A percentile compares a stretch with the other conserved stretches of the same genome.
These are phyloP conservation scores for Ctenomys sociabilis DNA, from an alignment of 2,113 vertebrate species.

Conservation along the genomic window DNA sequence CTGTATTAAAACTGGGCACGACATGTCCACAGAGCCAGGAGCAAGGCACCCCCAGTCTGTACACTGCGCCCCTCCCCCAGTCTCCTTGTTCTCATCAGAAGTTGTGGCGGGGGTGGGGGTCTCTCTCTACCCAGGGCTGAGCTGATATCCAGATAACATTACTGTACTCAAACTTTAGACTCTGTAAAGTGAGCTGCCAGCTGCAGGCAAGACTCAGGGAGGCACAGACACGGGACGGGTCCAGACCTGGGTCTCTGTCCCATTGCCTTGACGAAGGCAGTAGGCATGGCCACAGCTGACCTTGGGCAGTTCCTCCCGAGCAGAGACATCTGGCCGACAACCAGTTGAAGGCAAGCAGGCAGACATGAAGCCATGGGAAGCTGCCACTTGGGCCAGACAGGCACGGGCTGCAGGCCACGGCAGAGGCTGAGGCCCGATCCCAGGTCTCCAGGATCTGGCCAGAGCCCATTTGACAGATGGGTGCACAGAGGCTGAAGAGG, in stretches of 20 bases:
- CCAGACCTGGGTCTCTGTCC: not conserved
- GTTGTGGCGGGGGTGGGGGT: fast-evolving
- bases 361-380: fast-evolving
- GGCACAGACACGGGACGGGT: fast-evolving
- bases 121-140: not conserved
- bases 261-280: fast-evolving
- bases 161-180: not conserved
- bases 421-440: not conserved
- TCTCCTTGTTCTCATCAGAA: not conserved
- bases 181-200: not conserved
- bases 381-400: not conserved
- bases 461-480: not conserved
- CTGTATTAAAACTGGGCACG: not conserved
- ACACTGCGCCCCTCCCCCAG: too few species aligned
- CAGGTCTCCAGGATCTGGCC: fast-evolving
- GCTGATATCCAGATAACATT: fast-evolving
- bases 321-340: not conserved
- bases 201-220: not conserved
- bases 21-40: not conserved
- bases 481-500: not conserved
- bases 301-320: not conserved
- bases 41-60: fast-evolving
- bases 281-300: not conserved
- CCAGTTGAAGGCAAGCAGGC: not conserved
- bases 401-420: not conserved